Conservation (phyloP, 2,888 invertebrate species). For the Notocelia uddmanniana region DNA sequence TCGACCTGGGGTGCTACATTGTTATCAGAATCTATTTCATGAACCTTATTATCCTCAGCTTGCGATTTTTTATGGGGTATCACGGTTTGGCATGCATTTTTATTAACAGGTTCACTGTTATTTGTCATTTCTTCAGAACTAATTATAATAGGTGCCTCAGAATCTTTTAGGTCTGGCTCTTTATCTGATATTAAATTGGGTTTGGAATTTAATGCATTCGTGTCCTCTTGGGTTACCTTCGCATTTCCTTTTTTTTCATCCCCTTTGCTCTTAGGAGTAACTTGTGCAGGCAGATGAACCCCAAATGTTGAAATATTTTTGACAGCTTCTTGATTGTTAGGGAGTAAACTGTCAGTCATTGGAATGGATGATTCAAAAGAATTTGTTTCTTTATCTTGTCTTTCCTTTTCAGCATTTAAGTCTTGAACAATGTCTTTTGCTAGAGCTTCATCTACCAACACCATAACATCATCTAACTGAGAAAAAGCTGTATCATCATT, state of each 20-base stretch:
- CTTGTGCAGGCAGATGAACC: constrained; percentile 28
- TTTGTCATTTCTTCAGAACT: not conserved
- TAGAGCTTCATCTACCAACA: constrained; percentile 40
- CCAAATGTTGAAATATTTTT: constrained; percentile 41
- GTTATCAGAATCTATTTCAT: constrained; percentile 34
- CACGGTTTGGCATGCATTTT: not conserved
- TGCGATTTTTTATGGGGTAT: not conserved
- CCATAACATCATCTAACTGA: constrained; percentile 40
- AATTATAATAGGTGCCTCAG: not conserved
- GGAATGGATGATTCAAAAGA: constrained; percentile 52
- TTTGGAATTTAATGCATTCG: not conserved
- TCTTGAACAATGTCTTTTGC: constrained; percentile 31
- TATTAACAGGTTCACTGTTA: constrained; percentile 2
- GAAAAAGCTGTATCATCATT: constrained; percentile 39
- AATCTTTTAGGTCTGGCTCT: not conserved
- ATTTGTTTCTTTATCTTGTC: constrained; percentile 26
- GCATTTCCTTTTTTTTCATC: constrained; percentile 17
- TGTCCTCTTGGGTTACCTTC: constrained; percentile 5
- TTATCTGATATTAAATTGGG: constrained; percentile 8
- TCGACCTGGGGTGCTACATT: constrained; percentile 43
- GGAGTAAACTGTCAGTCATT: constrained; percentile 67
- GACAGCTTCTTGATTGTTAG: constrained; percentile 76
- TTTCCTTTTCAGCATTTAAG: constrained; percentile 37
- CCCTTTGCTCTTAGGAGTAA: constrained; percentile 28
- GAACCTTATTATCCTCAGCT: not conserved